Percentiles rank a stretch among this genome's conserved stretches.
phyloP scores from a whole-genome alignment of 2,888 invertebrate species.

The Dermolepida albohirtum region DNA sequence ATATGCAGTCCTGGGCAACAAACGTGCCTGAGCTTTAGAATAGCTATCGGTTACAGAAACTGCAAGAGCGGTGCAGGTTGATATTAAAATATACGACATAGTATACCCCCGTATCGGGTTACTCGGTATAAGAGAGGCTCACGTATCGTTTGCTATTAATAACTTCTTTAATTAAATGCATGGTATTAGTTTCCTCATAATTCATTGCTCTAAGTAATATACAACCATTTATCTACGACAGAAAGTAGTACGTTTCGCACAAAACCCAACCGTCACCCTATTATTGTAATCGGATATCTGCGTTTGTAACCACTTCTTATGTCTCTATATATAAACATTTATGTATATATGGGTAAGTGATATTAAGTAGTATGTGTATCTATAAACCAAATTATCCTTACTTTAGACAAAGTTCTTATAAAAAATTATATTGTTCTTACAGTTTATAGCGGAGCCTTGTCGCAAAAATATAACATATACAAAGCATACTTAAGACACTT shows the following conservation, averaged over 20 bases:
- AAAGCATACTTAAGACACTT: no score
- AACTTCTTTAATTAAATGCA: slow-evolving; percentile 53
- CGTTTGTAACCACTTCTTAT: slow-evolving; percentile 9
- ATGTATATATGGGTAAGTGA: not conserved
- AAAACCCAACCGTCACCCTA: slow-evolving; percentile 2
- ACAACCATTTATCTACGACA: slow-evolving; percentile 23
- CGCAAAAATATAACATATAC: no score
- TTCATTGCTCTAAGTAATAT: slow-evolving; percentile 41
- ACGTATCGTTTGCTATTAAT: slow-evolving; percentile 52
- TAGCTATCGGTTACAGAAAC: slow-evolving; percentile 51
- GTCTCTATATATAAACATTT: not conserved
- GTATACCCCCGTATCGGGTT: slow-evolving; percentile 49
- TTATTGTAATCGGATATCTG: slow-evolving; percentile 13
- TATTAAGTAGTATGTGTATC: no score
- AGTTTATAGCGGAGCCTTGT: no score
- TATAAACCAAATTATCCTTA: no score
- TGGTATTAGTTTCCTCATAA: slow-evolving; percentile 45
- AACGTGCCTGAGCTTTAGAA: slow-evolving; percentile 48
- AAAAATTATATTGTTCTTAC: no score
- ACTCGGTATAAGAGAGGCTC: slow-evolving; percentile 48
- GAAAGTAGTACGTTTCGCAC: slow-evolving; percentile 25
- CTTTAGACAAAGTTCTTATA: no score
- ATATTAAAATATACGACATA: slow-evolving; percentile 52
- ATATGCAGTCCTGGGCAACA: slow-evolving; percentile 31
- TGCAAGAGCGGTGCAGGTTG: slow-evolving; percentile 50